These are phyloP conservation scores for Icerya purchasi DNA, from an alignment of 2,888 invertebrate genomes.

Conservation along the genomic window DNA sequence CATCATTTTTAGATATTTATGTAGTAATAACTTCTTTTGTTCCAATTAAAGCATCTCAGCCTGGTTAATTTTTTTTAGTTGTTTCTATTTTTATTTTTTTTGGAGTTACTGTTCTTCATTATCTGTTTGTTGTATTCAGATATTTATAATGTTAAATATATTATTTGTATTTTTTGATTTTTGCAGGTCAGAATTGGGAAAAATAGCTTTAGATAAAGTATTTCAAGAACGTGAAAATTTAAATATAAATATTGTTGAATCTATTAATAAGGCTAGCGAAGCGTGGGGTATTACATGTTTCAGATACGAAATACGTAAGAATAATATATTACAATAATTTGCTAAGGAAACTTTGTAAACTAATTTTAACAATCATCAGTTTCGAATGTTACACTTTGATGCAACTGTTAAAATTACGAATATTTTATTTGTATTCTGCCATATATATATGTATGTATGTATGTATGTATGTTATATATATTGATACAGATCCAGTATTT, in stretches of 20 bases:
- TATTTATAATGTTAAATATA: not conserved
- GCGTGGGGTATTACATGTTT: constrained; percentile 96
- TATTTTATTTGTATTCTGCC: too few relatives aligned
- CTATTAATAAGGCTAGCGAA: constrained; percentile 93
- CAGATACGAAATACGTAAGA: constrained; percentile 77
- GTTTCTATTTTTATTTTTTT: not conserved
- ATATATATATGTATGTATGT: too few relatives aligned
- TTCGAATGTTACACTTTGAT: too few relatives aligned
- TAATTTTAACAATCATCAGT: too few relatives aligned
- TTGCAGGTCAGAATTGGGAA: constrained; percentile 70
- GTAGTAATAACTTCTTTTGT: too few relatives aligned
- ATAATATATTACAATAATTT: too few relatives aligned
- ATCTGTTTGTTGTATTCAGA: not conserved
- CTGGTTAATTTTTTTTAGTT: too few relatives aligned
- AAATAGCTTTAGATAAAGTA: constrained; percentile 88
- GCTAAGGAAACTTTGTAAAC: too few relatives aligned
- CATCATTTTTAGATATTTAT: too few relatives aligned
- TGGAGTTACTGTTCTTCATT: not conserved
- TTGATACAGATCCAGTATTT: too few relatives aligned
- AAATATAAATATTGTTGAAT: constrained; percentile 82
- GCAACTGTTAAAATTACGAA: too few relatives aligned
- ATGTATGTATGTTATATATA: too few relatives aligned
- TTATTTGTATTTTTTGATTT: not conserved
- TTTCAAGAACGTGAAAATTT: constrained; percentile 89
- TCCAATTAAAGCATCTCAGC: not conserved